These are phyloP conservation scores for Melieria picta DNA, from an alignment of 2,888 invertebrate genomes.

Conservation along the genomic window DNA sequence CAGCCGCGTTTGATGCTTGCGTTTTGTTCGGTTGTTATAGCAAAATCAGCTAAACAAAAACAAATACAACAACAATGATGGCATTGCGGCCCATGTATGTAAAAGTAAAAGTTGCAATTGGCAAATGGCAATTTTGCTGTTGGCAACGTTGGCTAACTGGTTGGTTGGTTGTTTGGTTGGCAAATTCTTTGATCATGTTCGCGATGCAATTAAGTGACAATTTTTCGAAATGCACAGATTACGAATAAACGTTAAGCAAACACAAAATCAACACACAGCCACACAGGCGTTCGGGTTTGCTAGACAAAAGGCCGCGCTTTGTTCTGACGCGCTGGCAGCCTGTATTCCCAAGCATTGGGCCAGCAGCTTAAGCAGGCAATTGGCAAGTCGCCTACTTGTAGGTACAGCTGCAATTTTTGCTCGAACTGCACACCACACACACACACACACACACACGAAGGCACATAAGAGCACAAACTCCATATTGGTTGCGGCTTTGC, in stretches of 20 bases:
- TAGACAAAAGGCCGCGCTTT: background rate
- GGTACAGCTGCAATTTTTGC: no score
- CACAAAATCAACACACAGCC: background rate
- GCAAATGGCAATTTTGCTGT: slow-evolving; percentile 30
- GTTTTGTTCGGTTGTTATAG: background rate
- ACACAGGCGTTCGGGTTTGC: background rate
- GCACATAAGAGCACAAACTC: no score
- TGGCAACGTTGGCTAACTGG: no score
- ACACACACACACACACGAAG: no score
- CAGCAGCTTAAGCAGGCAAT: background rate
- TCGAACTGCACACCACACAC: no score
- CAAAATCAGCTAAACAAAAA: slow-evolving; percentile 10
- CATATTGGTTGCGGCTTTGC: background rate
- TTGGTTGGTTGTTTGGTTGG: slow-evolving; percentile 1
- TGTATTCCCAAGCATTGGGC: no score
- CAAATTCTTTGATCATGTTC: slow-evolving; percentile 50
- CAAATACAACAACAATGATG: background rate
- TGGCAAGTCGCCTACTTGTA: background rate
- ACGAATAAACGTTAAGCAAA: slow-evolving; percentile 5
- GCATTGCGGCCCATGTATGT: slow-evolving; percentile 6
- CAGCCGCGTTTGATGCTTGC: no score
- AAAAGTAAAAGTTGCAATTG: slow-evolving; percentile 33
- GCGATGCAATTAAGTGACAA: slow-evolving; percentile 52
- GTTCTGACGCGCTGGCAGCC: no score
- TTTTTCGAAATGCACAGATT: slow-evolving; percentile 42